Conservation (phyloP, 64 coral and sea anemone genomes). For the Acropora yongei region DNA sequence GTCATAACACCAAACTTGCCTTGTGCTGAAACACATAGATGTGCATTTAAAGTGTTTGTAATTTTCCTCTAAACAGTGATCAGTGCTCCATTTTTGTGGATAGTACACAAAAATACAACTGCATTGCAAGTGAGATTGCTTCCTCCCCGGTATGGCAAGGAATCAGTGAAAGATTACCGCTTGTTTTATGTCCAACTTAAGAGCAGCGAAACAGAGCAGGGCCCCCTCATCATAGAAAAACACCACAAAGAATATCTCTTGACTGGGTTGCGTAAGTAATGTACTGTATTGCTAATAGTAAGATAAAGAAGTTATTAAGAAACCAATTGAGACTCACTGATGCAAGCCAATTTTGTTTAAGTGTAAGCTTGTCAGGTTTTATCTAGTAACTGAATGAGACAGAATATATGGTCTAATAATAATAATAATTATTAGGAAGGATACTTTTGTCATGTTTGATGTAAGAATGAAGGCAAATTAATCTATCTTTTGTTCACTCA, state of each 20-base stretch:
- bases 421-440: no score
- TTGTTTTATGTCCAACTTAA: slow-evolving; percentile 49
- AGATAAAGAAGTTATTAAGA: no score
- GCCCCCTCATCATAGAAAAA: slow-evolving; percentile 51
- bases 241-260: slow-evolving; percentile 19
- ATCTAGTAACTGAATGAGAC: not conserved
- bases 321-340: no score
- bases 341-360: no score
- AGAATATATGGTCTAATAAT: no score
- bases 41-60: not conserved
- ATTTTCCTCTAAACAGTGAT: slow-evolving; percentile 63
- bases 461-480: no score
- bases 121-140: slow-evolving; percentile 45
- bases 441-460: no score
- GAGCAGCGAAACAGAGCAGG: not conserved
- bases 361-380: not conserved
- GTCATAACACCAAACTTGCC: not conserved
- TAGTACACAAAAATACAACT: slow-evolving; percentile 47
- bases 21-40: not conserved
- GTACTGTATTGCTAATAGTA: not conserved
- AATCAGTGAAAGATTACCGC: slow-evolving; percentile 66
- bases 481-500: not conserved
- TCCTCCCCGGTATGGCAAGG: slow-evolving; percentile 57
- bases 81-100: slow-evolving; percentile 61
- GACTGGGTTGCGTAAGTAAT: slow-evolving; percentile 70